phyloP scores from a whole-genome alignment of 2,888 invertebrate genomes.

The Anthophora plumipes region DNA sequence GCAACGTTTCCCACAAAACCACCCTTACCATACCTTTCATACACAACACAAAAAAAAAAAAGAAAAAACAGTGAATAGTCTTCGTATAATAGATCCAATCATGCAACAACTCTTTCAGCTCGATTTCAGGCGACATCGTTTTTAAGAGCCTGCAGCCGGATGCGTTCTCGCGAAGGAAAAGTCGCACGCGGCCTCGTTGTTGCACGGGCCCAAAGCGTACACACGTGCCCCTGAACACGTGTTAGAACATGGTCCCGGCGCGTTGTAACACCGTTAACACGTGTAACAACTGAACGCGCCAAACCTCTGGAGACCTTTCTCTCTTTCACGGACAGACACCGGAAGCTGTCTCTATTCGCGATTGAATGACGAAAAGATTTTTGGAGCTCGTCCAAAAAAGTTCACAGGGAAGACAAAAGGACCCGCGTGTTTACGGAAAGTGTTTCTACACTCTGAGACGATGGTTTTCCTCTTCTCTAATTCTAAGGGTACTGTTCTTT shows the following conservation, averaged over 20 bases:
- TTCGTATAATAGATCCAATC: neutral
- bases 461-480: neutral
- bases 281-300: slow-evolving; percentile 17
- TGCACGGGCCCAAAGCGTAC: slow-evolving; percentile 19
- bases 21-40: too few species aligned
- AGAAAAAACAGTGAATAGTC: neutral
- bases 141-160: slow-evolving; percentile 49
- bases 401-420: neutral
- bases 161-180: slow-evolving; percentile 55
- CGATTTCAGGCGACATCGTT: slow-evolving; percentile 27
- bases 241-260: slow-evolving; percentile 34
- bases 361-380: slow-evolving; percentile 28
- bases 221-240: slow-evolving; percentile 57
- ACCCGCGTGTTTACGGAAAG: neutral
- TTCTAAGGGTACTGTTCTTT: too few species aligned
- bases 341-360: neutral
- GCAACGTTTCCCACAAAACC: neutral
- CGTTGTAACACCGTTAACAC: slow-evolving; percentile 35
- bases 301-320: slow-evolving; percentile 22
- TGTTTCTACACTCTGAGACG: neutral
- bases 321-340: neutral
- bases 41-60: neutral
- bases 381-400: slow-evolving; percentile 28
- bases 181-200: slow-evolving; percentile 61
- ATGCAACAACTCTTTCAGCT: neutral